Percentiles rank a stretch among this genome's conserved stretches.
Evolutionary conservation across 2,797 vertebrate genomes (phyloP).

Genomic region (Loriculus beryllinus): DNA sequence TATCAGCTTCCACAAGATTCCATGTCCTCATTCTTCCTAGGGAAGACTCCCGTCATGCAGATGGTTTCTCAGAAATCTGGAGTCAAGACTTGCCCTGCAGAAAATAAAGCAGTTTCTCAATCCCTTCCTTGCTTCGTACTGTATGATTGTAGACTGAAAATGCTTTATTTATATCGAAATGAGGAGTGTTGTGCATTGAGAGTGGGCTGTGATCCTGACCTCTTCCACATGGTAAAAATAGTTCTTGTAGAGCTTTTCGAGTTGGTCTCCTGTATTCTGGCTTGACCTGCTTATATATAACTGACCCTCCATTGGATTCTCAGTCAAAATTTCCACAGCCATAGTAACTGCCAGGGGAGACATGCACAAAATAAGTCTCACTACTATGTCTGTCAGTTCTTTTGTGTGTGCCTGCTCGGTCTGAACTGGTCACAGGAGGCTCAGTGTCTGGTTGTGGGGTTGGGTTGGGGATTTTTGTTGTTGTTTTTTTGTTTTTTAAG

Average conservation of each 20-base stretch:
- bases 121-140: neutral
- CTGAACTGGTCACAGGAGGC: neutral
- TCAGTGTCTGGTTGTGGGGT: neutral
- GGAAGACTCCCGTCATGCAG: neutral
- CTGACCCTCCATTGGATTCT: constrained; percentile 25
- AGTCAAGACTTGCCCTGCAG: neutral
- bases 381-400: constrained; percentile 20
- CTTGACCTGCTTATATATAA: constrained; percentile 59
- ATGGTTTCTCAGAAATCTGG: neutral
- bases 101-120: neutral
- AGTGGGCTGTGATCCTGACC: neutral
- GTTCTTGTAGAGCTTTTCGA: neutral
- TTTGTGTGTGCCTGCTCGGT: neutral
- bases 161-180: neutral
- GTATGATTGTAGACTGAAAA: neutral
- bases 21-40: neutral
- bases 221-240: constrained; percentile 21
- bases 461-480: neutral
- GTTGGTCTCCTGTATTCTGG: constrained; percentile 38
- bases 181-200: neutral
- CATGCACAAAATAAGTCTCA: constrained; percentile 53
- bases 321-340: constrained; percentile 39
- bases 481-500: neutral
- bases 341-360: constrained; percentile 43
- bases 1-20: neutral